Evolutionary conservation across 2,888 invertebrate species (phyloP).

Genomic region (Pachymerium ferrugineum): DNA sequence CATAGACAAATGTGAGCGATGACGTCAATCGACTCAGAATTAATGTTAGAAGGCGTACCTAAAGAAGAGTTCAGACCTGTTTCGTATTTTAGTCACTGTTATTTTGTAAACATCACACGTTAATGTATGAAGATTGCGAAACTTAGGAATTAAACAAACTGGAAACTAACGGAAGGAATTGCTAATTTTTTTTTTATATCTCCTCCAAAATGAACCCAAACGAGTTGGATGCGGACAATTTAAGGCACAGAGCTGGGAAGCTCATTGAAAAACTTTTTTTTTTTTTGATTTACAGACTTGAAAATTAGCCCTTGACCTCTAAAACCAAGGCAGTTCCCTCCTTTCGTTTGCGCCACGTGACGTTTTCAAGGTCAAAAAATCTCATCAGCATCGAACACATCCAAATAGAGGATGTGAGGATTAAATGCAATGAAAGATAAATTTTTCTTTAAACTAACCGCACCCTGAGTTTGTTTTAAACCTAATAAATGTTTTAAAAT

Average conservation of each 20-base stretch:
- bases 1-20: background rate
- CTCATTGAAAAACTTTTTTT: too few relatives aligned
- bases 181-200: background rate
- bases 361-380: background rate
- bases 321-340: conserved; percentile 4
- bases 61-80: background rate
- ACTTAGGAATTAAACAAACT: background rate
- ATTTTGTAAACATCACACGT: too few relatives aligned
- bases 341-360: background rate
- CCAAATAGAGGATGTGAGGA: background rate
- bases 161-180: too few relatives aligned
- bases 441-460: too few relatives aligned
- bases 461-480: too few relatives aligned
- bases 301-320: background rate
- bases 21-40: background rate
- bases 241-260: background rate
- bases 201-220: background rate
- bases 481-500: too few relatives aligned
- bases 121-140: too few relatives aligned
- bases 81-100: too few relatives aligned
- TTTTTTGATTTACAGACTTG: background rate
- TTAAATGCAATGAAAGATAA: background rate
- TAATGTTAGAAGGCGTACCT: too few relatives aligned
- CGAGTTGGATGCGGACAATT: background rate
- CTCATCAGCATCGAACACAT: background rate